A percentile compares a stretch with the other conserved stretches of the same genome.
These are phyloP conservation scores for Priocnemis perturbator DNA, from an alignment of 2,888 invertebrate genomes.

Conservation along the genomic window DNA sequence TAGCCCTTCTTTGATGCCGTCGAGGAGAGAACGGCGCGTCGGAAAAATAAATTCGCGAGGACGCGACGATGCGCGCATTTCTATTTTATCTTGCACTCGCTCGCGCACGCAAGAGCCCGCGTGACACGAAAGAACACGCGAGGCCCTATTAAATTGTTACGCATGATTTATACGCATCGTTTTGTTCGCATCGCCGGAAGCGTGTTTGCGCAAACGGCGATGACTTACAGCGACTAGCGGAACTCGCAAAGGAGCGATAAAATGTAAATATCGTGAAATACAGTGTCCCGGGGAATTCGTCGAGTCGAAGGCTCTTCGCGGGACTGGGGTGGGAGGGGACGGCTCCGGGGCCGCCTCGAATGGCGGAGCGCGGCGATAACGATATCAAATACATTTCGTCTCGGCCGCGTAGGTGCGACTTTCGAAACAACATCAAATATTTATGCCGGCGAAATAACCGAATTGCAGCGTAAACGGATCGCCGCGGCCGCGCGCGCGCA, in stretches of 20 bases:
- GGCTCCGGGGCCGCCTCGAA: conserved; percentile 31
- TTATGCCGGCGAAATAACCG: conserved; percentile 65
- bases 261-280: conserved; percentile 65
- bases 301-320: conserved; percentile 35
- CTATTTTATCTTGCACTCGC: too few relatives aligned
- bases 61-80: too few relatives aligned
- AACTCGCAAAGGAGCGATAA: conserved; percentile 58
- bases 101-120: too few relatives aligned
- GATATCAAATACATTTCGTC: conserved; percentile 53
- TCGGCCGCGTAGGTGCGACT: conserved; percentile 50
- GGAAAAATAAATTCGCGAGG: neutral
- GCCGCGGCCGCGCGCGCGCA: conserved; percentile 30
- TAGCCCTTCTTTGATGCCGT: conserved; percentile 40
- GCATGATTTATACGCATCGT: conserved; percentile 37
- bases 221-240: conserved; percentile 40
- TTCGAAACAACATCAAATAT: conserved; percentile 62
- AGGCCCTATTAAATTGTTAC: conserved; percentile 11
- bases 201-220: conserved; percentile 3
- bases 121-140: too few relatives aligned
- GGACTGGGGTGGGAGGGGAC: conserved; percentile 7
- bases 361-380: conserved; percentile 40
- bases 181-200: conserved; percentile 18
- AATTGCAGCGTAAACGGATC: conserved; percentile 64
- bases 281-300: conserved; percentile 55
- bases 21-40: neutral